These are phyloP conservation scores for Oryzaephilus surinamensis DNA, from an alignment of 1,140 invertebrate species.

Conservation along the genomic window DNA sequence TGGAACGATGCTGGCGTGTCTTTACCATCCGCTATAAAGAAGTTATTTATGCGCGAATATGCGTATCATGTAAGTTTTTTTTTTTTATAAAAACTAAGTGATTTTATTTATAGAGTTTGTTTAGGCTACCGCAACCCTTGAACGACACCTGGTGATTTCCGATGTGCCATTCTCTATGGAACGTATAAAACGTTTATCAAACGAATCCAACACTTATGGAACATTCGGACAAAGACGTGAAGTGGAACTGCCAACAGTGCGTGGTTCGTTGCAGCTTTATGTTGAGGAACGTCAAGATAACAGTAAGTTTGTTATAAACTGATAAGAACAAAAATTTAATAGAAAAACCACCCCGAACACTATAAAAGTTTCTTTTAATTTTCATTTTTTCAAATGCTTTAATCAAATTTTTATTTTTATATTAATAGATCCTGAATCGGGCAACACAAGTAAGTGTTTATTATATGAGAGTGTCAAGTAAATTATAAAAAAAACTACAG, in stretches of 20 bases:
- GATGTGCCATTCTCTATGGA: slow-evolving; percentile 65
- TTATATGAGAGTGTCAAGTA: no score
- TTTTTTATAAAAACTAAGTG: slow-evolving; percentile 2
- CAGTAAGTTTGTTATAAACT: slow-evolving; percentile 49
- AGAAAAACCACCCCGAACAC: not conserved
- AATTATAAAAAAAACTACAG: no score
- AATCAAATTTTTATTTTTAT: not conserved
- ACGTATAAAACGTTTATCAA: slow-evolving; percentile 55
- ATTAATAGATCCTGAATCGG: not conserved
- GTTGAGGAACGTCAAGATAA: slow-evolving; percentile 58
- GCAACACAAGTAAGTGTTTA: slow-evolving; percentile 10
- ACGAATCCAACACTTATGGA: slow-evolving; percentile 33
- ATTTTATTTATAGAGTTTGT: slow-evolving; percentile 18
- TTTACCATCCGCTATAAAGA: slow-evolving; percentile 68
- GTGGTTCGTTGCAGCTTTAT: slow-evolving; percentile 57
- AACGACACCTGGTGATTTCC: slow-evolving; percentile 67
- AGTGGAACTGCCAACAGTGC: slow-evolving; percentile 53
- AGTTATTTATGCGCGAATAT: slow-evolving; percentile 70
- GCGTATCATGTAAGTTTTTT: slow-evolving; percentile 62
- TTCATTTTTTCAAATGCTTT: not conserved
- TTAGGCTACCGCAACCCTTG: slow-evolving; percentile 66
- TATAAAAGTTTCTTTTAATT: not conserved
- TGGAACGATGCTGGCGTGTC: slow-evolving; percentile 63
- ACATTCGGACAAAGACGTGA: slow-evolving; percentile 33
- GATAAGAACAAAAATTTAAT: not conserved